Percentiles rank a stretch among this genome's conserved stretches.
Conservation (phyloP, 2,113 vertebrate species). For the Caranx ignobilis region DNA sequence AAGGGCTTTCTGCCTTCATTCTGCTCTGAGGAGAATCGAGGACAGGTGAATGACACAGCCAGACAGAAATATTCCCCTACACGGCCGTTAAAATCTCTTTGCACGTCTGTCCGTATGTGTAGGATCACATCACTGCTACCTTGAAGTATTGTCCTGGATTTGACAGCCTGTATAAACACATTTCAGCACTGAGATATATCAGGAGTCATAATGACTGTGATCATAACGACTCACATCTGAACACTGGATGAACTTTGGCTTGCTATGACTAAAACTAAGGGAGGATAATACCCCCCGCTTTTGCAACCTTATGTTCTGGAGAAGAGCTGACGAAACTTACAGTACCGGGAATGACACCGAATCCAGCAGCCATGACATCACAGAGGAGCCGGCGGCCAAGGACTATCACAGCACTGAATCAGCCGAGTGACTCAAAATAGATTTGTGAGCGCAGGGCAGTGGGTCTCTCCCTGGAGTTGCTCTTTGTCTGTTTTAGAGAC, state of each 20-base stretch:
- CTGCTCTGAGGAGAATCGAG: not conserved
- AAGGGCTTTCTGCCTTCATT: not conserved
- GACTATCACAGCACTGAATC: conserved; percentile 16
- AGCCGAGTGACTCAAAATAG: conserved; percentile 12
- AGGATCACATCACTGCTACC: not conserved
- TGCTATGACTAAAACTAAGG: not conserved
- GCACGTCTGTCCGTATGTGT: not conserved
- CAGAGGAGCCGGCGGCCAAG: conserved; percentile 1
- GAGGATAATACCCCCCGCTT: conserved; percentile 10
- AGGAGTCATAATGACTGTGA: not conserved
- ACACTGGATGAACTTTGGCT: conserved; percentile 16
- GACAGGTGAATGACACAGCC: not conserved
- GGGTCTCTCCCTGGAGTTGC: not conserved
- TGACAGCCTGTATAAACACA: not conserved
- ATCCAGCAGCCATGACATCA: conserved; percentile 35
- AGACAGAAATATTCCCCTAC: not conserved
- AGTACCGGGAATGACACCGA: conserved; percentile 35
- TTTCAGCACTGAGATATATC: not conserved
- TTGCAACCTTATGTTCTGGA: not conserved
- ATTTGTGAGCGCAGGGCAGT: not conserved
- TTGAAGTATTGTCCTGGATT: not conserved
- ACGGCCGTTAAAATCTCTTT: not conserved
- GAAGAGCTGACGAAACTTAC: not conserved
- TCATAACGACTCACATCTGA: not conserved
- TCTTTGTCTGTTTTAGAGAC: not conserved